These are phyloP conservation scores for Drosophila niveifrons DNA, from an alignment of 2,888 invertebrate species.

Conservation along the genomic window DNA sequence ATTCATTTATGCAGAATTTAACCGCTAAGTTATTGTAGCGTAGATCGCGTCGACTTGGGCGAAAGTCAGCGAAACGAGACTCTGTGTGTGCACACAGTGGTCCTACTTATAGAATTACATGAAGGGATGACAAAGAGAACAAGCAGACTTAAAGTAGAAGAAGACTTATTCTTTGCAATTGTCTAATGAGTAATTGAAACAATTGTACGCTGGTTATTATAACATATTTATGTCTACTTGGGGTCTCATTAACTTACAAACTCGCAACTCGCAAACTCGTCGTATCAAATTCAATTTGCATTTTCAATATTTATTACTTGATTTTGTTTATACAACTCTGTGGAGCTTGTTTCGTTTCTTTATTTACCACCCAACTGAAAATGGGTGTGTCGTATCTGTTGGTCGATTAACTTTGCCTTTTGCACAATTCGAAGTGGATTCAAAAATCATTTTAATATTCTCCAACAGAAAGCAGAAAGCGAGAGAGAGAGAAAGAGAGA, in stretches of 20 bases:
- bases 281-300: conserved; percentile 4
- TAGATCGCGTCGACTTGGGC: conserved; percentile 33
- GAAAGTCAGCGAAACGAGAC: conserved; percentile 65
- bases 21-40: conserved; percentile 70
- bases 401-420: conserved; percentile 27
- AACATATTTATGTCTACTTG: not conserved
- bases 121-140: conserved; percentile 43
- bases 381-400: conserved; percentile 13
- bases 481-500: not conserved
- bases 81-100: conserved; percentile 22
- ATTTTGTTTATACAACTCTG: not conserved
- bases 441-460: conserved; percentile 53
- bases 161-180: not conserved
- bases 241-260: not conserved
- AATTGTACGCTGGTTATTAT: conserved; percentile 3
- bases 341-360: conserved; percentile 1
- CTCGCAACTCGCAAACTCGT: not conserved
- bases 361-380: conserved; percentile 23
- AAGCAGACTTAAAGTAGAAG: not conserved
- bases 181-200: conserved; percentile 8
- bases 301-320: conserved; percentile 22
- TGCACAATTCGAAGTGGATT: conserved; percentile 43
- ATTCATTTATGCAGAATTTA: conserved; percentile 81
- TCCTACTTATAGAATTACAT: conserved; percentile 37
- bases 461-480: conserved; percentile 3